Evolutionary conservation across 1,140 invertebrate species (phyloP), one percentile per base, ranked within the genome.

Genomic region (Rhagoletis zephyria): DNA sequence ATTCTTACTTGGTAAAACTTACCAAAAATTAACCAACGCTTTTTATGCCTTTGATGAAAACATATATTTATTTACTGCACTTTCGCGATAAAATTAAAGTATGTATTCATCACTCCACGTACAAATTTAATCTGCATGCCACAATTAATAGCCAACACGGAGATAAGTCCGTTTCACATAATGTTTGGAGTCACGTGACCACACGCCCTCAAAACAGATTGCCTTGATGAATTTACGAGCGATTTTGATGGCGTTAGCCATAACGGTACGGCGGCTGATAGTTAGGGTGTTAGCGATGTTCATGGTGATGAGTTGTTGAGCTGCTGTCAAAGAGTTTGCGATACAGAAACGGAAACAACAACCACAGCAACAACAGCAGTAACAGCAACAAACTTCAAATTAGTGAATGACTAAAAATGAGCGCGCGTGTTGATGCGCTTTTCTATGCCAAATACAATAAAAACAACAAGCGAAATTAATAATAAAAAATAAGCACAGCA

Each of bases 151-250:
- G 74, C 74, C 74, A 81, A 81, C 48, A 81, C 74, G 19, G 16
- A 81, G 74, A 81, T 81, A 81, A 81, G 74, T 48, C 48, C 74
- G 74, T 56, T 81, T 10, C 74, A 81, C 74, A 81, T 81, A 81
- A 81, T 81, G 48, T 81, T 81, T 81, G 56, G 74, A 81, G 74
- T 81, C 74, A 81, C 74, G 74, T 81, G 74, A 81, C 74, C 74
- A 81, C 74, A 81, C 74, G 74, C 74, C 74, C 74, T 81, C 74
- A 81, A 81, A 81, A 81, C 74, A 81, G 74, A 81, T 81, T 81
- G 74, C 74, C 74, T 81, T 81, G 74, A 81, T 81, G 74, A 81
- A 81, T 81, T 81, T 81, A 81, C 74, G 74, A 81, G 74, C 74
- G 74, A 81, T 81, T 81, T 81, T 81, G 74, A 81, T 81, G 74